Conservation (phyloP, 2,888 invertebrate species). For the Tetragonisca angustula region DNA sequence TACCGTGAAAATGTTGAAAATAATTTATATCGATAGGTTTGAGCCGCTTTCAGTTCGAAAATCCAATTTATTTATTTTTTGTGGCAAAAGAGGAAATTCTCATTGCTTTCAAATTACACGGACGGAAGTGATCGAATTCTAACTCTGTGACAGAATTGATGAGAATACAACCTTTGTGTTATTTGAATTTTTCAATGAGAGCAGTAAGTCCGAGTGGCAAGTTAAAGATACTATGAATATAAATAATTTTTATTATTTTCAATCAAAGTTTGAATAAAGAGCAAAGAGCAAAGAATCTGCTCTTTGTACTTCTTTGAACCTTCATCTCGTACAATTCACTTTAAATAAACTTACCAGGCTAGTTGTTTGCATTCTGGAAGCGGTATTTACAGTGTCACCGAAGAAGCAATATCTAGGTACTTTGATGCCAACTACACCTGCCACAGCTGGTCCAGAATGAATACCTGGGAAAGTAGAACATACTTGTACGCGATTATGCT, state of each 20-base stretch:
- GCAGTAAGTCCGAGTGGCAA: background rate
- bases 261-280: no score
- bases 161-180: no score
- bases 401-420: conserved; percentile 95
- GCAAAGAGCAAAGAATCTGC: no score
- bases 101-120: background rate
- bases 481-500: conserved; percentile 3
- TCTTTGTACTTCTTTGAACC: no score
- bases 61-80: background rate
- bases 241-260: no score
- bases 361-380: conserved; percentile 93
- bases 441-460: conserved; percentile 94
- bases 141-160: no score
- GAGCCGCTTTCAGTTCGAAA: background rate
- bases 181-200: background rate
- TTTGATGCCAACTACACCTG: conserved; percentile 93
- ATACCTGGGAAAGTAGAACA: conserved; percentile 85
- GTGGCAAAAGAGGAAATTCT: background rate
- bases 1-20: conserved; percentile 43
- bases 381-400: conserved; percentile 96
- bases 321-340: no score
- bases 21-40: background rate
- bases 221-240: background rate
- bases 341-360: conserved; percentile 84
- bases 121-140: background rate